Conservation (phyloP, 2,888 invertebrate genomes). For the Hanleya hanleyi region DNA sequence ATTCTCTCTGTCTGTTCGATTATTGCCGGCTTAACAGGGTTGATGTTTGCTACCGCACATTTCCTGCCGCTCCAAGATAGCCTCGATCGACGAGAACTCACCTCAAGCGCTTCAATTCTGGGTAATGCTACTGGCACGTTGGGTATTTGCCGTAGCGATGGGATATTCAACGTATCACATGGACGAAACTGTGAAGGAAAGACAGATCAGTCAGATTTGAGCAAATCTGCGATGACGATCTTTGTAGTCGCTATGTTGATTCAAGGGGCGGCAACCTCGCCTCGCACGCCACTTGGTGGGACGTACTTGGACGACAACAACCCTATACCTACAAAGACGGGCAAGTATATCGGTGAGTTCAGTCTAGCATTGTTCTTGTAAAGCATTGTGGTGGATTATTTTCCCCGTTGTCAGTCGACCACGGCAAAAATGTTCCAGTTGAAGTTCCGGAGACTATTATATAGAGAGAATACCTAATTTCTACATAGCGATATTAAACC, state of each 20-base stretch:
- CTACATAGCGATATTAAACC: no score
- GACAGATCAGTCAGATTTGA: no score
- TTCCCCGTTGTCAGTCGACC: no score
- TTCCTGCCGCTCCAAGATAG: not conserved
- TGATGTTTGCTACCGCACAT: not conserved
- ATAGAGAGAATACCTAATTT: no score
- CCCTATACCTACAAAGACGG: not conserved
- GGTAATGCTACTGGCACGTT: no score
- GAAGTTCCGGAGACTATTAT: no score
- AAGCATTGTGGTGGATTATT: no score
- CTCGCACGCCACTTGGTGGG: not conserved
- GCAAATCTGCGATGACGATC: not conserved
- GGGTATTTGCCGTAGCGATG: no score
- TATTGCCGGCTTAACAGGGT: not conserved
- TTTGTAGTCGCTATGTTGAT: not conserved
- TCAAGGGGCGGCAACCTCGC: not conserved
- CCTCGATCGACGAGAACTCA: not conserved
- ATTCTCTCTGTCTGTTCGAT: not conserved
- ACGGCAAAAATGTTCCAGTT: no score
- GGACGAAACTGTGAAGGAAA: no score
- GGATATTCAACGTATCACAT: no score
- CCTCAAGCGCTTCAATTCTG: no score
- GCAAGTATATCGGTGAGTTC: not conserved
- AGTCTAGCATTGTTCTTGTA: not conserved
- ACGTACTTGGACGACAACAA: constrained; percentile 1